Percentiles rank a stretch among this genome's conserved stretches.
Conservation (phyloP, 2,797 vertebrate genomes). For the Takifugu ocellatus region DNA sequence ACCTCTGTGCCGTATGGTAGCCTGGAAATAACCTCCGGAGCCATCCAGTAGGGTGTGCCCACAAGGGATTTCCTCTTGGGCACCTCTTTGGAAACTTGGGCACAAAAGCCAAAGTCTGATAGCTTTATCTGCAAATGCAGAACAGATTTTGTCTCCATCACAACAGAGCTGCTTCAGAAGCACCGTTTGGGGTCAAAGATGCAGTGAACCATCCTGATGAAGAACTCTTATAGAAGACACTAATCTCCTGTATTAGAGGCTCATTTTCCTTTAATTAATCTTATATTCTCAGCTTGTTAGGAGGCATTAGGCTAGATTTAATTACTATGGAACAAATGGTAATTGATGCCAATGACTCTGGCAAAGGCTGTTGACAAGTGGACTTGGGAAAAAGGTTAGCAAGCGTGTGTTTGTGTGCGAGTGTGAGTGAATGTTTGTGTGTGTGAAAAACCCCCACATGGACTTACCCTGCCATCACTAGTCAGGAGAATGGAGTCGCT, state of each 20-base stretch:
- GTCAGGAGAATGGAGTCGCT: conserved; percentile 98
- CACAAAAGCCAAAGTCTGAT: conserved; percentile 97
- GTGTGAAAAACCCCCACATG: not conserved
- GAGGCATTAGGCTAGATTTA: conserved; percentile 65
- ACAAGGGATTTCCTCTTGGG: conserved; percentile 95
- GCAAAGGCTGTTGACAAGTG: conserved; percentile 52
- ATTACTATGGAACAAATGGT: conserved; percentile 63
- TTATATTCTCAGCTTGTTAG: conserved; percentile 66
- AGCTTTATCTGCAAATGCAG: conserved; percentile 86
- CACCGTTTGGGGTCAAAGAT: conserved; percentile 19
- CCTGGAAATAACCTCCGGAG: conserved; percentile 95
- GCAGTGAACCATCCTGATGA: conserved; percentile 53
- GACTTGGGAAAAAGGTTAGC: conserved; percentile 42
- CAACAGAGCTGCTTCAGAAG: conserved; percentile 13
- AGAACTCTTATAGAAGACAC: conserved; percentile 47
- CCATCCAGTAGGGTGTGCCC: conserved; percentile 98
- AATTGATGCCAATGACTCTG: conserved; percentile 68
- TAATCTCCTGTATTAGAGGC: conserved; percentile 59
- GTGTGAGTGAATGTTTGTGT: no score
- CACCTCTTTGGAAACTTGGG: conserved; percentile 98
- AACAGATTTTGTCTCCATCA: conserved; percentile 4
- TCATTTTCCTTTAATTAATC: conserved; percentile 67
- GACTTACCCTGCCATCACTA: conserved; percentile 90
- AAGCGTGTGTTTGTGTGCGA: not conserved
- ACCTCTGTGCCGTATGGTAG: conserved; percentile 96